Base-by-base conservation (phyloP, 2,888 invertebrate species). In the Agrochola lychnidis region DNA sequence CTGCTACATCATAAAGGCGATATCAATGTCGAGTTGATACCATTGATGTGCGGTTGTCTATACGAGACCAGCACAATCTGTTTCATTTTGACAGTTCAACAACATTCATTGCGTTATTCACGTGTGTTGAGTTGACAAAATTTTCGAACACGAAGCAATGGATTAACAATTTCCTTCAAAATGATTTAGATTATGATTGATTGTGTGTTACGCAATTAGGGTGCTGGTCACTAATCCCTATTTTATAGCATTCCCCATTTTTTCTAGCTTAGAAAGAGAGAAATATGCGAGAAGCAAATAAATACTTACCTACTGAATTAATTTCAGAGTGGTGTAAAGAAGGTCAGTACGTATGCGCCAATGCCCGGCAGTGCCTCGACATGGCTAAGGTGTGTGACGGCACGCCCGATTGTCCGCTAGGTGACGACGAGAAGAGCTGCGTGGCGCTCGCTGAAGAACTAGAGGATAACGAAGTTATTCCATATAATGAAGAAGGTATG, bases 381-480 rank as follows among this genome's bases (percentile, higher is more conserved):
- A 96, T 96, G 90, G 93, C 92, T 0, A 97, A 97, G 87, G 97
- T 98, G 42, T 98, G 98, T 91, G 98, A 98, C 89, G 98, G 98
- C 0, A 93, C 95, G 40, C 97, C 97, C 7, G 98, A 98, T 88
- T 98, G 98, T 91, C 98, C 98, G 0, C 96, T 97, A 48, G 98
- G 98, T 0, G 98, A 98, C 88, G 98, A 98, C 90, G 98, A 98
- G 90, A 97, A 97, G 84, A 97, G 98, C 84, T 98, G 98, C 87
- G 98, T 98, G 10, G 97, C 97, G 30, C 95, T 98, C 66, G 97
- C 97, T 3, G 96, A 97, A 73, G 95, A 97, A 83, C 89, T 97
- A 61, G 95, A 97, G 76, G 94, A 96, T 79, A 97, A 97, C 70
- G 97, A 97, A 90, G 97, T 97, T 25, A 96, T 97, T 85, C 97